Percentiles rank a stretch among this genome's conserved stretches.
Conservation (phyloP, 1,140 invertebrate species). For the Drosophila mauritiana region DNA sequence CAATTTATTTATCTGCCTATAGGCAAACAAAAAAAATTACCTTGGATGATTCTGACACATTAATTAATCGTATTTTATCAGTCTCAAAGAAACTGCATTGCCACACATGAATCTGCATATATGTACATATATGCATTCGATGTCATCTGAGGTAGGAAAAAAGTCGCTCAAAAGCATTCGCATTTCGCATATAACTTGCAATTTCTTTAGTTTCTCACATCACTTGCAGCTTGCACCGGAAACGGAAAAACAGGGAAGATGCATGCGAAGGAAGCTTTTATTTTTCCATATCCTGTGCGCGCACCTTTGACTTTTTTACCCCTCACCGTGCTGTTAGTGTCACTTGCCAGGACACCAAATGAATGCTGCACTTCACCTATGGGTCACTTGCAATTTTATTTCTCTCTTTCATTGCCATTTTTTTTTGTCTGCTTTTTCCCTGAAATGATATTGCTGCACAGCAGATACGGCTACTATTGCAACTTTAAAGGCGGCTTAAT, state of each 20-base stretch:
- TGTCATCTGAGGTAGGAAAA: neutral
- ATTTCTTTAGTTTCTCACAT: conserved; percentile 1
- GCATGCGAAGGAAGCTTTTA: conserved; percentile 1
- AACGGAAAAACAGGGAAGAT: conserved; percentile 3
- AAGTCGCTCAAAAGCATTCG: neutral
- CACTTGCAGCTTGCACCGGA: neutral
- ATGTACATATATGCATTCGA: neutral
- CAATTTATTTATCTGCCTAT: too few relatives aligned
- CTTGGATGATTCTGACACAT: too few relatives aligned
- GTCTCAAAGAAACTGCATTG: neutral
- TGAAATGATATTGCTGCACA: conserved; percentile 11
- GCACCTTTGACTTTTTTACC: conserved; percentile 2
- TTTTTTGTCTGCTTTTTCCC: neutral
- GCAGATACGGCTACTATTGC: conserved; percentile 32
- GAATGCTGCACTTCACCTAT: conserved; percentile 6
- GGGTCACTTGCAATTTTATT: neutral
- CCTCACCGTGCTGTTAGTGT: neutral
- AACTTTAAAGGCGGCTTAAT: conserved; percentile 68
- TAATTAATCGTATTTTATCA: neutral
- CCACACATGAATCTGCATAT: neutral
- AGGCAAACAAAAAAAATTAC: too few relatives aligned
- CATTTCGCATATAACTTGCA: neutral
- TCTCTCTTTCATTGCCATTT: neutral
- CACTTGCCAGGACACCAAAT: neutral
- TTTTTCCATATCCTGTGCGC: conserved; percentile 9